Conservation (phyloP, 2,888 invertebrate genomes). For the Xiphydria camelus region DNA sequence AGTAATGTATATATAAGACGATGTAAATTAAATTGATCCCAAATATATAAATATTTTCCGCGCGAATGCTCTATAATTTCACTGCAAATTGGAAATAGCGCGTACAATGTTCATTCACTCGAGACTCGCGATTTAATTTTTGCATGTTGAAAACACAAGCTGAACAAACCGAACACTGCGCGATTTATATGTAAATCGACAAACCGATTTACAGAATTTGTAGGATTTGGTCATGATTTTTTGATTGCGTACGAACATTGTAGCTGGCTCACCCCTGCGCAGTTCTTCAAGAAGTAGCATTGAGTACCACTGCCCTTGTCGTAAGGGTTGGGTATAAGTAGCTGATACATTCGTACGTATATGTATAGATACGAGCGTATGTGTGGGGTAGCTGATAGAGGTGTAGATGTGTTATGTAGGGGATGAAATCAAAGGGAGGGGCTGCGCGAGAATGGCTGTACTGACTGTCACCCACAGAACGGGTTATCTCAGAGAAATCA, state of each 20-base stretch:
- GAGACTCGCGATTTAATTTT: conserved; percentile 1
- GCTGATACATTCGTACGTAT: conserved; percentile 18
- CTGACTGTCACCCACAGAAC: conserved; percentile 53
- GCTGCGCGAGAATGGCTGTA: conserved; percentile 55
- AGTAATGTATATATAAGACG: conserved; percentile 38
- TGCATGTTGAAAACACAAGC: conserved; percentile 7
- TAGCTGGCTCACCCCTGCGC: too few relatives aligned
- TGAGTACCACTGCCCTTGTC: too few relatives aligned
- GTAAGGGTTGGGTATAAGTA: too few relatives aligned
- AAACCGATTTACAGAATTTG: too few relatives aligned
- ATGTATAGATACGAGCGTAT: conserved; percentile 20
- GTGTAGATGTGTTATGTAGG: conserved; percentile 34
- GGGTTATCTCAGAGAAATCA: conserved; percentile 47
- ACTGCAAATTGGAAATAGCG: neutral
- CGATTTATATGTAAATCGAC: too few relatives aligned
- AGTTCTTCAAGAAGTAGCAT: too few relatives aligned
- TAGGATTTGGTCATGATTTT: too few relatives aligned
- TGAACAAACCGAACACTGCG: too few relatives aligned
- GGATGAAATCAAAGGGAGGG: conserved; percentile 52
- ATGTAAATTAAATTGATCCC: conserved; percentile 44
- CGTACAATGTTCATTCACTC: too few relatives aligned
- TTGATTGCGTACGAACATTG: too few relatives aligned
- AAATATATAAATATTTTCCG: conserved; percentile 56
- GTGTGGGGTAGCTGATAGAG: conserved; percentile 20
- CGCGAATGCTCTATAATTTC: conserved; percentile 26